Conservation (phyloP, 2,113 vertebrate genomes). For the Podilymbus podiceps region DNA sequence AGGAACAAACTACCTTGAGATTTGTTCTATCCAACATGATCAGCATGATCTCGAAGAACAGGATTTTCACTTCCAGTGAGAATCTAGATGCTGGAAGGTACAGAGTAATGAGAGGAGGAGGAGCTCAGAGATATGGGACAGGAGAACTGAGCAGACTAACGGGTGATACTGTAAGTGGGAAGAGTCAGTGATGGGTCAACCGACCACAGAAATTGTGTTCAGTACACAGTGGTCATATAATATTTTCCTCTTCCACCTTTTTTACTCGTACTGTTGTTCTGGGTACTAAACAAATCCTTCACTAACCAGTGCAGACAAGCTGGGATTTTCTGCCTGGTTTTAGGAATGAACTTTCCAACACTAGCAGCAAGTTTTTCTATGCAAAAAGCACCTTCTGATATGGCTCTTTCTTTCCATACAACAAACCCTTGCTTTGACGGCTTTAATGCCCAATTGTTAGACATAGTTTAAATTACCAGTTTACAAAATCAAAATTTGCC, state of each 20-base stretch:
- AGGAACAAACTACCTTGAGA: neutral
- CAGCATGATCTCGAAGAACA: neutral
- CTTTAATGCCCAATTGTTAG: neutral
- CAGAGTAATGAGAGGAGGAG: neutral
- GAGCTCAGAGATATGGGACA: neutral
- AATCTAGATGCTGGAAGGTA: neutral
- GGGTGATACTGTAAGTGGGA: neutral
- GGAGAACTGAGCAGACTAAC: neutral
- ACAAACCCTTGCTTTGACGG: neutral
- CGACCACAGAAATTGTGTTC: rapidly evolving
- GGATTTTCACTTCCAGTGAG: neutral
- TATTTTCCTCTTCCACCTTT: neutral
- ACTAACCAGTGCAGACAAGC: neutral
- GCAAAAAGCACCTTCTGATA: neutral
- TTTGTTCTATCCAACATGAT: neutral
- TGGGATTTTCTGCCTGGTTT: neutral
- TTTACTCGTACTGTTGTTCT: neutral
- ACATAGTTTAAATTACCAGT: neutral
- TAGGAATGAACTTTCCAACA: neutral
- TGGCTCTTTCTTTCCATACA: neutral
- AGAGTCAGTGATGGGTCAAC: neutral
- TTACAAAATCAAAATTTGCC: neutral
- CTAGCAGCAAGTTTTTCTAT: neutral
- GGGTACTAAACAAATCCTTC: neutral
- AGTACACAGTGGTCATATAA: neutral